phyloP scores from a whole-genome alignment of 2,113 vertebrate genomes.

The Oreochromis spilurus region DNA sequence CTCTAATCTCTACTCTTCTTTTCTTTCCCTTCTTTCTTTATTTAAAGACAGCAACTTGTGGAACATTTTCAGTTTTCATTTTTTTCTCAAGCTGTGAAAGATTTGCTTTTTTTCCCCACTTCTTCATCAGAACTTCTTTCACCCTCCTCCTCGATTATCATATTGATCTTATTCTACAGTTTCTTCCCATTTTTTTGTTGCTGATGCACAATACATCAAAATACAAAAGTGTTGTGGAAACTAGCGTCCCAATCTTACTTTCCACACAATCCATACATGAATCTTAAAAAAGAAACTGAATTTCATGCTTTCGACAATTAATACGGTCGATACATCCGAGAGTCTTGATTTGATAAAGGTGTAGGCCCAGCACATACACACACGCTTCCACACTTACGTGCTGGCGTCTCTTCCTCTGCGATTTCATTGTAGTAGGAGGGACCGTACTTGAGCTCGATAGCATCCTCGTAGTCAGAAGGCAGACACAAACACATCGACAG shows the following conservation, averaged over 20 bases:
- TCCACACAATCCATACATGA: not conserved
- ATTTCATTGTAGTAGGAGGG: slow-evolving; percentile 79
- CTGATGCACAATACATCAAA: not conserved
- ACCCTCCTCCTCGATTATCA: not conserved
- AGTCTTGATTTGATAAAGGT: not conserved
- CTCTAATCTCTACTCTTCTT: not conserved
- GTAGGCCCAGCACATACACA: not conserved
- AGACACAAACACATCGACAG: slow-evolving; percentile 52
- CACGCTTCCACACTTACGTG: slow-evolving; percentile 57
- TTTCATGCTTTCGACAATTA: not conserved
- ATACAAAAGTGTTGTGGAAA: not conserved
- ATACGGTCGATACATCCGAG: not conserved
- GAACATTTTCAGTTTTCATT: not conserved
- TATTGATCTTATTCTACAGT: not conserved
- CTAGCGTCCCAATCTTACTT: not conserved
- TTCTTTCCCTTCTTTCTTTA: not conserved
- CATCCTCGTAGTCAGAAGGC: slow-evolving; percentile 68
- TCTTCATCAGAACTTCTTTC: not conserved
- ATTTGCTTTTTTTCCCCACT: not conserved
- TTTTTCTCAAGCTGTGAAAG: not conserved
- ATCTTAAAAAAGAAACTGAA: not conserved
- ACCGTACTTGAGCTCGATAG: slow-evolving; percentile 69
- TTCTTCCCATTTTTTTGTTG: not conserved
- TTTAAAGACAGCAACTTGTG: not conserved
- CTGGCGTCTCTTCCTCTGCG: slow-evolving; percentile 26